These are phyloP conservation scores for Rosalia funebris DNA, from an alignment of 2,888 invertebrate genomes.

Conservation along the genomic window DNA sequence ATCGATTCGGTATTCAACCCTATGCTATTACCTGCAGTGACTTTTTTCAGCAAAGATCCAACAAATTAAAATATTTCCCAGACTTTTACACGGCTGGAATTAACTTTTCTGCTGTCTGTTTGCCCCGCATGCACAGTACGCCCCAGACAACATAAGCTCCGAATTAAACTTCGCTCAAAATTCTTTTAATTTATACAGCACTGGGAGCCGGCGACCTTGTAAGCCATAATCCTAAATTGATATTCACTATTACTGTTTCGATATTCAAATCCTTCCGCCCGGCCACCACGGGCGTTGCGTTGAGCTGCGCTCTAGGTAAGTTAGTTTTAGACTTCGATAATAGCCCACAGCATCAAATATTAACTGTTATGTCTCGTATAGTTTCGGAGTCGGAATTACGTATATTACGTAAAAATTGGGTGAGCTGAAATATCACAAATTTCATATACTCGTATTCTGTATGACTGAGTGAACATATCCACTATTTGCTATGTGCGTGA, in stretches of 20 bases:
- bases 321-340: background rate
- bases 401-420: no score
- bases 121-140: slow-evolving; percentile 1
- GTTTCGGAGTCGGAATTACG: background rate
- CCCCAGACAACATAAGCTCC: slow-evolving; percentile 28
- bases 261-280: slow-evolving; percentile 30
- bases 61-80: no score
- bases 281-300: slow-evolving; percentile 4
- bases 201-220: slow-evolving; percentile 24
- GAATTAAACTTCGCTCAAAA: slow-evolving; percentile 27
- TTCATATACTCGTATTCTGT: no score
- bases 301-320: slow-evolving; percentile 1
- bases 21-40: no score
- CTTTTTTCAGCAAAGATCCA: no score
- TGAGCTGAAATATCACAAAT: no score
- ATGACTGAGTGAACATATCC: no score
- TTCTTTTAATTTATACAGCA: slow-evolving; percentile 30
- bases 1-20: no score
- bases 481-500: no score
- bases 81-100: no score
- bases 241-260: slow-evolving; percentile 36
- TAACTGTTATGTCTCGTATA: background rate
- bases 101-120: slow-evolving; percentile 18
- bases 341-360: background rate
- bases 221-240: slow-evolving; percentile 39